A percentile compares a stretch with the other conserved stretches of the same genome.
These are phyloP conservation scores for Nemotelus nigrinus DNA, from an alignment of 2,888 invertebrate genomes.

Conservation along the genomic window DNA sequence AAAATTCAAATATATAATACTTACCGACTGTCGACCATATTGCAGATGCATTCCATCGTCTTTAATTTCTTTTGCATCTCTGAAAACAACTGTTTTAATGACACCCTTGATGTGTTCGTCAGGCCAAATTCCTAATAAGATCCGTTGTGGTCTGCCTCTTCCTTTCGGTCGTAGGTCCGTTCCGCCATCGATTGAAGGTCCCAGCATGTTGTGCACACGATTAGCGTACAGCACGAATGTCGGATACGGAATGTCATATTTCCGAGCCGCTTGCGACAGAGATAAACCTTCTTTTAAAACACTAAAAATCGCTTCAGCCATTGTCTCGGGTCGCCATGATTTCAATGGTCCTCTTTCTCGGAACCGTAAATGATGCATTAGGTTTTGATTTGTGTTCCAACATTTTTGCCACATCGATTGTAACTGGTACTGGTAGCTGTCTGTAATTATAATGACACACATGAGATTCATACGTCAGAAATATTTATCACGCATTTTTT, in stretches of 20 bases:
- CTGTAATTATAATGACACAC: slow-evolving; percentile 66
- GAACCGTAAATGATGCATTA: slow-evolving; percentile 90
- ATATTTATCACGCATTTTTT: neutral
- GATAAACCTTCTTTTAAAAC: slow-evolving; percentile 90
- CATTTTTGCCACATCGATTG: slow-evolving; percentile 97
- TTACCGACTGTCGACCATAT: slow-evolving; percentile 72
- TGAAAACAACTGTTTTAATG: slow-evolving; percentile 90
- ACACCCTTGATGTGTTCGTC: slow-evolving; percentile 94
- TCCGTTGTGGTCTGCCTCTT: slow-evolving; percentile 88
- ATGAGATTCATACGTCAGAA: neutral
- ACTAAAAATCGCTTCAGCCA: slow-evolving; percentile 94
- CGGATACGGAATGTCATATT: slow-evolving; percentile 94
- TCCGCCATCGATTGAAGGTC: slow-evolving; percentile 90
- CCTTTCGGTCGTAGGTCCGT: slow-evolving; percentile 92
- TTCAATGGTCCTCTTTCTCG: slow-evolving; percentile 91
- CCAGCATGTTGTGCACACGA: slow-evolving; percentile 92
- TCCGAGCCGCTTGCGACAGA: slow-evolving; percentile 88
- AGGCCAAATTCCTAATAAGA: slow-evolving; percentile 91
- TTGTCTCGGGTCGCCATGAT: slow-evolving; percentile 93
- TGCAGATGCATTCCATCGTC: slow-evolving; percentile 72
- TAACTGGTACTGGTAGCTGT: slow-evolving; percentile 94
- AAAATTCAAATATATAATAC: slow-evolving; percentile 53
- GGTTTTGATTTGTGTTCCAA: slow-evolving; percentile 92
- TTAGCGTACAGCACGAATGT: slow-evolving; percentile 94
- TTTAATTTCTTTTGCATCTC: slow-evolving; percentile 85